Evolutionary conservation across 2,797 vertebrate species (phyloP).

Genomic region (Eleutherodactylus coqui): DNA sequence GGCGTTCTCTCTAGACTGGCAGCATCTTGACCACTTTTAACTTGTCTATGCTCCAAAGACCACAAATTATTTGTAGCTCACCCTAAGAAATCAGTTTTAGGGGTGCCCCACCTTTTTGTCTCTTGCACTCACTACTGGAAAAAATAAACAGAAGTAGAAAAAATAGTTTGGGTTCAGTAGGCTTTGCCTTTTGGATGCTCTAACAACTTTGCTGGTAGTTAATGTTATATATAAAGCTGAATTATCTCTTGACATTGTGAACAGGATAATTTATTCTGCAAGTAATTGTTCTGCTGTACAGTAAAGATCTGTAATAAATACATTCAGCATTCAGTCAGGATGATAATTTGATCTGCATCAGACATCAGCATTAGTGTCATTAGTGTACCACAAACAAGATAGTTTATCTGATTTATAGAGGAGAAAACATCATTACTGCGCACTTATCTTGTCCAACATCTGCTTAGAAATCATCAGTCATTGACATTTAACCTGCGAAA

Average conservation of each 20-base stretch:
- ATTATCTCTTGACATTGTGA: conserved; percentile 15
- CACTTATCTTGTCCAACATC: conserved; percentile 43
- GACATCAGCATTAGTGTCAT: conserved; percentile 51
- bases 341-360: conserved; percentile 49
- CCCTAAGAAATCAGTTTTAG: too few species aligned
- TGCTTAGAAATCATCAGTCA: conserved; percentile 40
- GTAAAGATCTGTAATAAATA: conserved; percentile 52
- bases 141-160: background rate
- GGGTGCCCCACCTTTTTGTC: too few species aligned
- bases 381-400: conserved; percentile 40
- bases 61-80: too few species aligned
- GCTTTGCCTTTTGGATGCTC: background rate
- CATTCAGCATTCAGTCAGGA: conserved; percentile 28
- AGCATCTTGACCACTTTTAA: too few species aligned
- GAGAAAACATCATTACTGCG: conserved; percentile 42
- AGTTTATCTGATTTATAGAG: conserved; percentile 37
- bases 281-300: conserved; percentile 33
- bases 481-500: conserved; percentile 42
- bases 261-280: background rate
- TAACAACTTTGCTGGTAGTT: background rate
- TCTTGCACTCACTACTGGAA: too few species aligned
- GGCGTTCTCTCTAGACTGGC: too few species aligned
- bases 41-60: too few species aligned
- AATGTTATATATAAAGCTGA: background rate
- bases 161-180: background rate